These are phyloP conservation scores for Eulithis prunata DNA, from an alignment of 2,888 invertebrate species.

Conservation along the genomic window DNA sequence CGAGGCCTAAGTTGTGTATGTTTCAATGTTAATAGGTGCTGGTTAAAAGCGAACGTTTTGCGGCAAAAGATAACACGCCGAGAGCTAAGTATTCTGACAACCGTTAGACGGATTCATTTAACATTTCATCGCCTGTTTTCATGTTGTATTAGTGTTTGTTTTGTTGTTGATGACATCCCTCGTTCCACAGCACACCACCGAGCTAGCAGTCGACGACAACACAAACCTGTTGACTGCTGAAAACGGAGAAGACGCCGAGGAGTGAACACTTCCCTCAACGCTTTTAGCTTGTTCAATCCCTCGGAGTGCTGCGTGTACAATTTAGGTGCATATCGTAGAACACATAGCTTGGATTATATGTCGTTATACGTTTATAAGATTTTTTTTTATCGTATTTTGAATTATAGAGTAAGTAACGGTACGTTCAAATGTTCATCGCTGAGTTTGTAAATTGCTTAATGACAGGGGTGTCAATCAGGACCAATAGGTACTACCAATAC, in stretches of 20 bases:
- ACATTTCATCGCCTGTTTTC: slow-evolving; percentile 17
- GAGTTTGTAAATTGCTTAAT: slow-evolving; percentile 26
- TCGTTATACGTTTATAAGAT: slow-evolving; percentile 29
- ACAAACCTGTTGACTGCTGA: slow-evolving; percentile 78
- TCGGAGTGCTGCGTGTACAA: slow-evolving; percentile 63
- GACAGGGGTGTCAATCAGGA: slow-evolving; percentile 22
- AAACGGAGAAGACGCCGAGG: slow-evolving; percentile 76
- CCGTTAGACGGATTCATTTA: background rate
- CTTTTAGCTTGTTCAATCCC: slow-evolving; percentile 61
- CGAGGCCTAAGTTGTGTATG: slow-evolving; percentile 2
- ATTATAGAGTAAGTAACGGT: slow-evolving; percentile 20
- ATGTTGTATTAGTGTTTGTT: slow-evolving; percentile 14
- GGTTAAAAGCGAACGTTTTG: slow-evolving; percentile 2
- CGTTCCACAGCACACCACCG: slow-evolving; percentile 64
- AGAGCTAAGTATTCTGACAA: slow-evolving; percentile 1
- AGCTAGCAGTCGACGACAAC: slow-evolving; percentile 77
- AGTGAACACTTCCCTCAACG: slow-evolving; percentile 55
- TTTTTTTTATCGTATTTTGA: slow-evolving; percentile 21
- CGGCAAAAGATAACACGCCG: background rate
- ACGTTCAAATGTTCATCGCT: slow-evolving; percentile 22
- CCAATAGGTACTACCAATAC: slow-evolving; percentile 32
- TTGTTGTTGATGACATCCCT: slow-evolving; percentile 52
- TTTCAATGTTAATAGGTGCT: slow-evolving; percentile 13
- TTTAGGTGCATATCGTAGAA: slow-evolving; percentile 50
- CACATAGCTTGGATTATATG: slow-evolving; percentile 32